These are phyloP conservation scores for Smittia aterrima DNA, from an alignment of 2,888 invertebrate genomes.

Conservation along the genomic window DNA sequence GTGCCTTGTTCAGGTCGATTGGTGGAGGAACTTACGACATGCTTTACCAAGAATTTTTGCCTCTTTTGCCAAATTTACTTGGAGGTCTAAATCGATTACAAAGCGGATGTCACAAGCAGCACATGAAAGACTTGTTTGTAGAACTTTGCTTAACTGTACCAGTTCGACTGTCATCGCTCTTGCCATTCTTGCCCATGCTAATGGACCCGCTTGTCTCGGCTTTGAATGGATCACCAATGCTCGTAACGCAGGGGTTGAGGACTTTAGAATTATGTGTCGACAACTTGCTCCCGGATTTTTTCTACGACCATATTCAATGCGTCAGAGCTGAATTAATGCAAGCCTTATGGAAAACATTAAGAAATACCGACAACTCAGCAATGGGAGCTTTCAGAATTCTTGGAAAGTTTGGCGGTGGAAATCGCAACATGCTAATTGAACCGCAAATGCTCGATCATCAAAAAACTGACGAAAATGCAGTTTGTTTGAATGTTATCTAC, in stretches of 20 bases:
- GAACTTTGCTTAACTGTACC: conserved; percentile 98
- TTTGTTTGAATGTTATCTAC: conserved; percentile 78
- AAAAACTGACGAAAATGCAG: conserved; percentile 75
- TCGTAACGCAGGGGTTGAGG: conserved; percentile 90
- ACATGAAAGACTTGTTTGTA: conserved; percentile 98
- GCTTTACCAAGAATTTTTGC: conserved; percentile 95
- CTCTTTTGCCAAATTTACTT: conserved; percentile 87
- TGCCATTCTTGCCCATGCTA: conserved; percentile 95
- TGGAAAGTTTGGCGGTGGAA: conserved; percentile 98
- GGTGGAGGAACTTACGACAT: conserved; percentile 98
- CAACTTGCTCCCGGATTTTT: conserved; percentile 96
- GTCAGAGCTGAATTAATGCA: conserved; percentile 97
- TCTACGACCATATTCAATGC: conserved; percentile 98
- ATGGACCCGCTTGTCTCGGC: conserved; percentile 99
- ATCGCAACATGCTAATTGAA: conserved; percentile 96
- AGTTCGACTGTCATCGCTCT: conserved; percentile 88
- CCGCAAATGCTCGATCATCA: conserved; percentile 88
- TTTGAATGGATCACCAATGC: conserved; percentile 89
- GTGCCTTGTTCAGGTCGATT: conserved; percentile 94
- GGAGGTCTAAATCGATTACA: conserved; percentile 95
- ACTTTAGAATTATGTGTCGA: conserved; percentile 98
- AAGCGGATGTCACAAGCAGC: conserved; percentile 93
- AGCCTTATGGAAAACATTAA: conserved; percentile 90
- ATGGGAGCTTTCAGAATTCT: conserved; percentile 91
- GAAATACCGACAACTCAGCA: conserved; percentile 86